phyloP scores from a whole-genome alignment of 2,113 vertebrate genomes.

The Burhinus bistriatus region DNA sequence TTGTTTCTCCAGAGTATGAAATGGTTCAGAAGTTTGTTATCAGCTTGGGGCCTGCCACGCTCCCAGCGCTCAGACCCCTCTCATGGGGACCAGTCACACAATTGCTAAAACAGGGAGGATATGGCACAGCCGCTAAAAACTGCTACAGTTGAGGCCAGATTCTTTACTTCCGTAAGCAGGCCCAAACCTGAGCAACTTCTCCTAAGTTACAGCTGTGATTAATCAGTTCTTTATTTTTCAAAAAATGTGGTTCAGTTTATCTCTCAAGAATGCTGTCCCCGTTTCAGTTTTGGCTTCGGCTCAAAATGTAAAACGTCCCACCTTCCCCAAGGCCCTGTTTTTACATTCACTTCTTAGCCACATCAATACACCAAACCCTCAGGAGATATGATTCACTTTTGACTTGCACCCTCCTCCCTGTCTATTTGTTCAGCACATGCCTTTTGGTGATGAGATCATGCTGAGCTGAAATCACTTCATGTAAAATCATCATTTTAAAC shows the following conservation, averaged over 20 bases:
- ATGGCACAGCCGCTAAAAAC: not conserved
- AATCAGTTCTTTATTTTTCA: not conserved
- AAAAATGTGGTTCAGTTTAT: not conserved
- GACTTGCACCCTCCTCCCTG: not conserved
- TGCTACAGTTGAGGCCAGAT: not conserved
- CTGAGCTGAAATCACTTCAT: not conserved
- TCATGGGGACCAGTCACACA: not conserved
- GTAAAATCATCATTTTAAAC: not conserved
- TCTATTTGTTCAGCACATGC: not conserved
- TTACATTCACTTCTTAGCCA: not conserved
- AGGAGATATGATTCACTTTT: not conserved
- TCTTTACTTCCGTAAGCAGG: not conserved
- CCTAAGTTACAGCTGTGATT: not conserved
- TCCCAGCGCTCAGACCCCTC: accelerated
- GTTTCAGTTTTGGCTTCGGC: not conserved
- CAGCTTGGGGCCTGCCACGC: not conserved
- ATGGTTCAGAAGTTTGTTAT: not conserved
- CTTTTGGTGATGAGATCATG: not conserved
- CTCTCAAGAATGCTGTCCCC: not conserved
- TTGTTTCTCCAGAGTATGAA: not conserved
- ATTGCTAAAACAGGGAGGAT: not conserved
- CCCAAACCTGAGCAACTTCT: not conserved
- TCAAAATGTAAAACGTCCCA: not conserved
- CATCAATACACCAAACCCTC: not conserved
- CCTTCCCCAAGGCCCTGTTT: not conserved